A percentile compares a stretch with the other conserved stretches of the same genome.
Conservation (phyloP, 2,888 invertebrate genomes). For the Nebria salina region DNA sequence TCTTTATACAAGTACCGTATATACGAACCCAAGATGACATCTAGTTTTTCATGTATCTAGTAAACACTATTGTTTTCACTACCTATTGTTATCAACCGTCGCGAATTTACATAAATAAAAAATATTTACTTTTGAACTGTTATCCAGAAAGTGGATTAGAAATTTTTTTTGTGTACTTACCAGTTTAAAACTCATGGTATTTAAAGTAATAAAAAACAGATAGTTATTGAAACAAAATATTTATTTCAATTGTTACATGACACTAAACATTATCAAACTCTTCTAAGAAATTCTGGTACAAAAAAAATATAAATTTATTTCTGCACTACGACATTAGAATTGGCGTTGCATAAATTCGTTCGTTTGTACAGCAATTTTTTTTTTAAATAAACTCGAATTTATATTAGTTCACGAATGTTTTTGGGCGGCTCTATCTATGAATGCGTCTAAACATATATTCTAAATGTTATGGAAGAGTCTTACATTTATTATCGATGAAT, state of each 20-base stretch:
- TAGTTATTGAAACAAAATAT: conserved; percentile 31
- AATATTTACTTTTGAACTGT: too few relatives aligned
- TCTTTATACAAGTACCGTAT: conserved; percentile 2
- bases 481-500: conserved; percentile 17
- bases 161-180: neutral
- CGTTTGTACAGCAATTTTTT: neutral
- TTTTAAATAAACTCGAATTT: conserved; percentile 29
- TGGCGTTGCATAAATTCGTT: conserved; percentile 43
- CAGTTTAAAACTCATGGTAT: neutral
- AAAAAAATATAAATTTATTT: conserved; percentile 29
- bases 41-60: conserved; percentile 20
- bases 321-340: conserved; percentile 9
- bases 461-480: neutral
- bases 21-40: conserved; percentile 14
- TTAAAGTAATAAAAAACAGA: neutral
- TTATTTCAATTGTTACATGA: conserved; percentile 31
- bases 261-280: conserved; percentile 34
- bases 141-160: too few relatives aligned
- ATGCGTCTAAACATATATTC: neutral
- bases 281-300: conserved; percentile 33
- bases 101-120: neutral
- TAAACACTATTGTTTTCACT: conserved; percentile 16
- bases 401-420: conserved; percentile 25
- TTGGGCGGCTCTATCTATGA: conserved; percentile 35
- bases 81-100: neutral